Conservation (phyloP, 2,888 invertebrate genomes). For the Chaetogeoica ovagalla region DNA sequence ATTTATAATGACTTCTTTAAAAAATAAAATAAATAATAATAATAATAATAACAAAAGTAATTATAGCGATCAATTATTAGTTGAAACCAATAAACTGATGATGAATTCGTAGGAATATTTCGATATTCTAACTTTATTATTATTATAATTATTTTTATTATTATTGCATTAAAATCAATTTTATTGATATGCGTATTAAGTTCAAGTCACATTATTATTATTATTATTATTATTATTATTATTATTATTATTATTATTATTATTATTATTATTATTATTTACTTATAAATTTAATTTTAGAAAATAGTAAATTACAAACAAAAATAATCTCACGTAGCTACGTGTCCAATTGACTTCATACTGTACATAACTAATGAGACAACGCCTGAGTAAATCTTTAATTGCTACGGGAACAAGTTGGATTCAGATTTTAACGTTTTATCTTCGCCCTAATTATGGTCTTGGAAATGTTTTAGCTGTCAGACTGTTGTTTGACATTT, state of each 20-base stretch:
- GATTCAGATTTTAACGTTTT: slow-evolving; percentile 37
- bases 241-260: too few relatives aligned
- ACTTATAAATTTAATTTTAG: slow-evolving; percentile 6
- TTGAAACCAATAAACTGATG: too few relatives aligned
- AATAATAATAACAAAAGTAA: too few relatives aligned
- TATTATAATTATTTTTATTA: too few relatives aligned
- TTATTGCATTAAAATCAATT: neutral
- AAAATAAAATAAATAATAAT: too few relatives aligned
- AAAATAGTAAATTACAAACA: neutral
- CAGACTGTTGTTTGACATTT: slow-evolving; percentile 30
- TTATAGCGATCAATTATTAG: too few relatives aligned
- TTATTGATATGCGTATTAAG: neutral
- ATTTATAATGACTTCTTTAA: too few relatives aligned
- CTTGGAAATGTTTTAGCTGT: slow-evolving; percentile 35
- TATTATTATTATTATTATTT: too few relatives aligned
- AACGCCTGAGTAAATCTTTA: slow-evolving; percentile 23
- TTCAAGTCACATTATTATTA: neutral
- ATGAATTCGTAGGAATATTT: too few relatives aligned
- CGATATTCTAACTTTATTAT: too few relatives aligned
- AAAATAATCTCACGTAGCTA: neutral
- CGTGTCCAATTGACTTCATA: slow-evolving; percentile 20
- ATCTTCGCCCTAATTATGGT: slow-evolving; percentile 14
- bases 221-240: too few relatives aligned
- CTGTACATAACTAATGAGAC: slow-evolving; percentile 40
- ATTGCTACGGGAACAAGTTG: slow-evolving; percentile 37